Evolutionary conservation across 2,113 vertebrate genomes (phyloP), one percentile per base, ranked within the genome.

Genomic region (Anhinga rufa): DNA sequence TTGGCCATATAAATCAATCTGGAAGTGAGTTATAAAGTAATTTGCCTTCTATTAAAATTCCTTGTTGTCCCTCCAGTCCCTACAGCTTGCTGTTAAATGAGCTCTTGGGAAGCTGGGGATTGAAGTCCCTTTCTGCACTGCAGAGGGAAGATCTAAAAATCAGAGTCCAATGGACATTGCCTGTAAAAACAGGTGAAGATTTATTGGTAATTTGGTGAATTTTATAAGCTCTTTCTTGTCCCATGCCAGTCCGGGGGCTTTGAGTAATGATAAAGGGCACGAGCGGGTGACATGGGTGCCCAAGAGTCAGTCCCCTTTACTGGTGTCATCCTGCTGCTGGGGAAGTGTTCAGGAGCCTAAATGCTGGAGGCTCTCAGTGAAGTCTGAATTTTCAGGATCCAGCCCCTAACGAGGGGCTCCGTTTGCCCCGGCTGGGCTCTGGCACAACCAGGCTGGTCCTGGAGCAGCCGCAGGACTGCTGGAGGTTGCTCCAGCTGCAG

Each of bases 41-140:
- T 93, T 96, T 94, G 76, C 80, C 69, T 90, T 88, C 87, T 87
- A 38, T 97, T 91, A 93, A 96, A 95, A 93, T 94, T 75, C 81
- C 68, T 88, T 72, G 54, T 89, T 5, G 26, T 91, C 32, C 62
- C 42, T 90, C 71, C 64, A 82, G 70, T 86, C 65, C 88, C n/a
- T 78, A 4, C 62, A 90, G 55, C 61, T 87, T 11, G 29, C 82
- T 92, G 61, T 87, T 96, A 95, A 97, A 88, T 31, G 68, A 85
- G 28, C 85, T 78, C 86, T 75, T 68, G 91, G 88, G 89, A 90
- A 76, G 75, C 49, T 69, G 90, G 72, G 62, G 40, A 12, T 16
- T 52, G 82, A 83, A 95, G 64, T 72, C 71, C 52, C 34, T 90
- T 95, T 90, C 88, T 58, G 29, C 0, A 3, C 62, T 4, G 4